Conservation (phyloP, 2,797 vertebrate species). For the Spheniscus humboldti region DNA sequence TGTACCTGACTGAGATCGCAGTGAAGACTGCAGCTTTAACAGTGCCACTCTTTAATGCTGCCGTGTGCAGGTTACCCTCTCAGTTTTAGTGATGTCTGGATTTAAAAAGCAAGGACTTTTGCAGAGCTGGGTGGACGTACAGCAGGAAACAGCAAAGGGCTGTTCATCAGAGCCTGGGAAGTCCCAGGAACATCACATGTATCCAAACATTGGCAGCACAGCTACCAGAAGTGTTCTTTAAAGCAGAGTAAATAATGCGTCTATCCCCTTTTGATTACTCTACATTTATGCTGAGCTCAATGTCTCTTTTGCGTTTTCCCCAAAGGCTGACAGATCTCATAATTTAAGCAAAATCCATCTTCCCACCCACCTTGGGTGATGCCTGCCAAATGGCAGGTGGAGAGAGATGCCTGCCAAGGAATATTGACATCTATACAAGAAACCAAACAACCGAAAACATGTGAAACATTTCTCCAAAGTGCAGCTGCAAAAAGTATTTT, state of each 20-base stretch:
- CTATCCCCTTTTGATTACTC: background rate
- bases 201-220: background rate
- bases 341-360: background rate
- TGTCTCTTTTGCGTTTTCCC: background rate
- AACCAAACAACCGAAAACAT: conserved; percentile 28
- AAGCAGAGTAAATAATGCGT: background rate
- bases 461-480: conserved; percentile 48
- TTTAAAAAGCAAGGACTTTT: background rate
- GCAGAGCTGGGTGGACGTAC: background rate
- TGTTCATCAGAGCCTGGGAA: background rate
- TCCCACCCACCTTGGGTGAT: background rate
- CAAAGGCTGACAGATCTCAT: background rate
- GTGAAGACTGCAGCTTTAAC: background rate
- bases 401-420: background rate
- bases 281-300: background rate
- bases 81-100: background rate
- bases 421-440: background rate
- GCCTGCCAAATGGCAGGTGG: background rate
- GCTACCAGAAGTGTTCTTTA: background rate
- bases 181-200: rapidly evolving
- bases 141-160: background rate
- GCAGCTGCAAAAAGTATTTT: conserved; percentile 68
- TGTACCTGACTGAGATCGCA: background rate
- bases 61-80: rapidly evolving
- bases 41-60: background rate